Evolutionary conservation across 23 tunicate genomes (phyloP).

Genomic region (Styela clava): DNA sequence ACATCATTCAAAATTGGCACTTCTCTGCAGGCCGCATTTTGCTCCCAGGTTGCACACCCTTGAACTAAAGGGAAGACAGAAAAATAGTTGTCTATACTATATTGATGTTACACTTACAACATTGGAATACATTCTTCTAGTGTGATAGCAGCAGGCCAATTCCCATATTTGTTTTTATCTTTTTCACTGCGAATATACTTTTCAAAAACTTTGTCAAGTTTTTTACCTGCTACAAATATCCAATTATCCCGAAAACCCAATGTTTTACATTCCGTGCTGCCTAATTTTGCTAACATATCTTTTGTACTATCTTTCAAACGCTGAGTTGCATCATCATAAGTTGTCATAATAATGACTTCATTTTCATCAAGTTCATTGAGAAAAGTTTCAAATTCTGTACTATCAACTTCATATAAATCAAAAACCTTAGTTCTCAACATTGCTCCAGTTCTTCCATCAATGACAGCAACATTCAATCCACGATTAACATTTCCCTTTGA

Average conservation of each 20-base stretch:
- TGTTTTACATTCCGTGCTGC: constrained; percentile 43
- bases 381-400: constrained; percentile 79
- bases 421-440: constrained; percentile 37
- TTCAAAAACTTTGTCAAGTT: constrained; percentile 55
- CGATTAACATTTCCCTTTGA: constrained; percentile 91
- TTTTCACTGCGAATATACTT: constrained; percentile 48
- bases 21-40: too few relatives aligned
- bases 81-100: not conserved
- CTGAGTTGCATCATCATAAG: constrained; percentile 90
- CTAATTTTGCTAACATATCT: constrained; percentile 37
- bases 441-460: constrained; percentile 71
- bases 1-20: too few relatives aligned
- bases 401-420: constrained; percentile 91
- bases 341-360: constrained; percentile 70
- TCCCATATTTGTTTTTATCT: constrained; percentile 88
- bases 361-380: constrained; percentile 44
- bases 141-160: constrained; percentile 93
- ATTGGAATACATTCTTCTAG: constrained; percentile 75
- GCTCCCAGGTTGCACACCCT: too few relatives aligned
- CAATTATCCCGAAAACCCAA: constrained; percentile 93
- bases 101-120: not conserved
- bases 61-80: too few relatives aligned
- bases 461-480: constrained; percentile 94
- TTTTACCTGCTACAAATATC: constrained; percentile 88
- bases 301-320: constrained; percentile 75